These are phyloP conservation scores for Pegea sp. DNA, from an alignment of 23 tunicate species.

Conservation along the genomic window DNA sequence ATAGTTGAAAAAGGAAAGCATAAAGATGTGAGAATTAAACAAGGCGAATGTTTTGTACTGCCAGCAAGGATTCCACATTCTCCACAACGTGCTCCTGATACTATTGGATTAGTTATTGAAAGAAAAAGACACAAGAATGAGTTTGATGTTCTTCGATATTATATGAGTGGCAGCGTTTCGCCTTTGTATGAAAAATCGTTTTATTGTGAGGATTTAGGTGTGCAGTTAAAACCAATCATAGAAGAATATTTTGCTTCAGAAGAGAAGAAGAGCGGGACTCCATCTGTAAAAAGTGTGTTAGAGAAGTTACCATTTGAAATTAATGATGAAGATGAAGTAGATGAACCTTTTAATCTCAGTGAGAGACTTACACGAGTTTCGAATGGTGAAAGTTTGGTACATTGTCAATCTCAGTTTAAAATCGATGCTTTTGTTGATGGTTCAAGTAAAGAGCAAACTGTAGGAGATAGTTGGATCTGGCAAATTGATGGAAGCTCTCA, in stretches of 20 bases:
- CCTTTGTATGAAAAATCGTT: conserved; percentile 39
- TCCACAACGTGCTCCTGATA: conserved; percentile 27
- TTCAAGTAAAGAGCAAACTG: too few species aligned
- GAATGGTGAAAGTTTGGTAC: too few species aligned
- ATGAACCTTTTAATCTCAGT: too few species aligned
- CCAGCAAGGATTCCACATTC: conserved; percentile 87
- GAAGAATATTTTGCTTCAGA: background rate
- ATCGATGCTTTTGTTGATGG: too few species aligned
- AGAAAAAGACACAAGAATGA: conserved; percentile 23
- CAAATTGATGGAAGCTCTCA: too few species aligned
- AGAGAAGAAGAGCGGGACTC: background rate
- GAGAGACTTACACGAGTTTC: background rate
- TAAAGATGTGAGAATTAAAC: conserved; percentile 51
- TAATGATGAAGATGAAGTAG: background rate
- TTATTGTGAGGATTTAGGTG: conserved; percentile 8
- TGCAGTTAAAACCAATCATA: background rate
- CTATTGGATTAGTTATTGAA: conserved; percentile 78
- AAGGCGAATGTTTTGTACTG: conserved; percentile 67
- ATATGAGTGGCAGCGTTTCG: conserved; percentile 13
- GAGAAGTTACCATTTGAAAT: background rate
- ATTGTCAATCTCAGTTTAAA: too few species aligned
- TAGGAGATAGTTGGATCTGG: too few species aligned
- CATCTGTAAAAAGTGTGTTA: background rate
- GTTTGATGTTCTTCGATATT: conserved; percentile 58
- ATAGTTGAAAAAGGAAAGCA: conserved; percentile 50